A percentile compares a stretch with the other conserved stretches of the same genome.
These are phyloP conservation scores for Eristalis arbustorum DNA, from an alignment of 2,888 invertebrate genomes.

Conservation along the genomic window DNA sequence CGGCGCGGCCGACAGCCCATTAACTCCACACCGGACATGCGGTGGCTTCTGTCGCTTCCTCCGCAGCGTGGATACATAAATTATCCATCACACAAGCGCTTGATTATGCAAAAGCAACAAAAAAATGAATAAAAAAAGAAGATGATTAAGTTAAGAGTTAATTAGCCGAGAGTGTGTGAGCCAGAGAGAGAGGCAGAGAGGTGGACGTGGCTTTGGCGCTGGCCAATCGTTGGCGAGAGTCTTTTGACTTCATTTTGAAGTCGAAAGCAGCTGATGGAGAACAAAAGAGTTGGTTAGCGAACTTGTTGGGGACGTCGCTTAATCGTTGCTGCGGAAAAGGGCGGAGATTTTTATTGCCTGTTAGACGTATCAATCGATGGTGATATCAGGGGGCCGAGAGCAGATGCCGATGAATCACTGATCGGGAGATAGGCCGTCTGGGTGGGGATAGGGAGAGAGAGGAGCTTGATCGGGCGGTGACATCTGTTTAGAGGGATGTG, in stretches of 20 bases:
- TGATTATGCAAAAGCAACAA: conserved; percentile 40
- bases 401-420: neutral
- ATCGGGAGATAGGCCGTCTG: neutral
- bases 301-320: conserved; percentile 9
- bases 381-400: neutral
- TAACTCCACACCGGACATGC: conserved; percentile 13
- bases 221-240: conserved; percentile 36
- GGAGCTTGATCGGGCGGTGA: neutral
- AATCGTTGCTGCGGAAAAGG: neutral
- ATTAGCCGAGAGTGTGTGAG: conserved; percentile 21
- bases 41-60: conserved; percentile 4
- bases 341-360: neutral
- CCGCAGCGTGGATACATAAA: conserved; percentile 31
- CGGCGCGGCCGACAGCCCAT: conserved; percentile 25
- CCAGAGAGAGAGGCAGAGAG: conserved; percentile 11
- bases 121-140: neutral
- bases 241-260: conserved; percentile 57
- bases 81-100: conserved; percentile 34
- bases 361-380: neutral
- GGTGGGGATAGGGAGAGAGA: too few relatives aligned
- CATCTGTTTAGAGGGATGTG: neutral
- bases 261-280: neutral
- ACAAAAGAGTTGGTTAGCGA: conserved; percentile 49
- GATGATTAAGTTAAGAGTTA: conserved; percentile 46
- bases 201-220: conserved; percentile 41